These are phyloP conservation scores for Poeciliopsis prolifica DNA, from an alignment of 2,113 vertebrate genomes.

Conservation along the genomic window DNA sequence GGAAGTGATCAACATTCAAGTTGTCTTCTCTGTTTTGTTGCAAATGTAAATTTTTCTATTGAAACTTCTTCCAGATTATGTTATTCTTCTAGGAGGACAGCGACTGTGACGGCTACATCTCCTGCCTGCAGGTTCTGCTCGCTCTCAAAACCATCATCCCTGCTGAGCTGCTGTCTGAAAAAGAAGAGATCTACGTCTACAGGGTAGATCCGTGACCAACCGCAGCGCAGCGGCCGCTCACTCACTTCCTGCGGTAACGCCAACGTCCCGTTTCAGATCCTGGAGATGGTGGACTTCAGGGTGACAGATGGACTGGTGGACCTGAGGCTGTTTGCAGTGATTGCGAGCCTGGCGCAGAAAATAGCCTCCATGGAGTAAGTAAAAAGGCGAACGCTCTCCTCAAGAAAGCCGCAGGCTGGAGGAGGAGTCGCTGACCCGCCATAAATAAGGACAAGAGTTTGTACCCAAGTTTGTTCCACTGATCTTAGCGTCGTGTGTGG, in stretches of 20 bases:
- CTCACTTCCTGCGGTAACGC: background rate
- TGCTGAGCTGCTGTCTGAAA: conserved; percentile 75
- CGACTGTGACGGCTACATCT: conserved; percentile 78
- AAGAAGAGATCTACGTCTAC: conserved; percentile 84
- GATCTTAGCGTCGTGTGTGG: conserved; percentile 53
- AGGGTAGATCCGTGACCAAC: conserved; percentile 38
- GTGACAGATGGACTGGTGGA: conserved; percentile 95
- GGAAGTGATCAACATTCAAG: background rate
- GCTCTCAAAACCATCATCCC: conserved; percentile 77
- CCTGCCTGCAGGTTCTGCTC: conserved; percentile 76
- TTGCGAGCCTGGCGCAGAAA: conserved; percentile 91
- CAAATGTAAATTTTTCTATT: background rate
- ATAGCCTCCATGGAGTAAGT: conserved; percentile 91
- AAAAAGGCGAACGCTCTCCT: conserved; percentile 81
- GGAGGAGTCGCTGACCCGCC: conserved; percentile 67
- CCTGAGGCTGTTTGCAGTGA: conserved; percentile 89
- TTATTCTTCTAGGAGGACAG: conserved; percentile 68
- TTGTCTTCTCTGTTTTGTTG: background rate
- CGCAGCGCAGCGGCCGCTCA: background rate
- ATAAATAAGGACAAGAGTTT: conserved; percentile 65
- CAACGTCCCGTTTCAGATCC: conserved; percentile 79
- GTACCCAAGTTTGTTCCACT: conserved; percentile 46
- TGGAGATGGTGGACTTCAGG: conserved; percentile 92
- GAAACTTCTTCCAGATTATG: background rate
- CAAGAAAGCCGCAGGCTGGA: conserved; percentile 79